A percentile compares a stretch with the other conserved stretches of the same genome.
Evolutionary conservation across 2,113 vertebrate genomes (phyloP).

Genomic region (Oncorhynchus nerka): DNA sequence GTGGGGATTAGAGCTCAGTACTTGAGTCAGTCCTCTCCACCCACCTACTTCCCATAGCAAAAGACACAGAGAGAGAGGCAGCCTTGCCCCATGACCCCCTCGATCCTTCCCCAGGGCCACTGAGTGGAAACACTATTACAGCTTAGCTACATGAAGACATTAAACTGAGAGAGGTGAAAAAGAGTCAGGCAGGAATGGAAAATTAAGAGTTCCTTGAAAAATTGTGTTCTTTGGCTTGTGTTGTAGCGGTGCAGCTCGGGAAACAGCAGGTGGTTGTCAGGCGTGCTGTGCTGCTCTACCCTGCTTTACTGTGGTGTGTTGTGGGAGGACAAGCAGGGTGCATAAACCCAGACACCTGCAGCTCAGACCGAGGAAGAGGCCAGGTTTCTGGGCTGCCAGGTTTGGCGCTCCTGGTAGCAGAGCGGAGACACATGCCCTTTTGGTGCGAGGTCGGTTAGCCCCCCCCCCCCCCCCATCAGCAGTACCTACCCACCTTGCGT

Average conservation of each 20-base stretch:
- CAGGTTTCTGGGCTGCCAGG: conserved; percentile 27
- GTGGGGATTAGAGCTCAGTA: conserved; percentile 18
- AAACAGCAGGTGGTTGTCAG: neutral
- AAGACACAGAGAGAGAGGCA: conserved; percentile 45
- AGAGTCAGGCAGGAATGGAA: neutral
- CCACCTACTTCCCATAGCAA: conserved; percentile 58
- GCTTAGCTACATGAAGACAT: conserved; percentile 34
- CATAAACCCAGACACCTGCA: conserved; percentile 20
- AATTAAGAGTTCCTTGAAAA: neutral
- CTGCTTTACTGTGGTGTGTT: neutral
- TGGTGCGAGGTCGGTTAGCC: neutral
- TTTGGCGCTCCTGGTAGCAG: conserved; percentile 7
- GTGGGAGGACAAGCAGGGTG: neutral
- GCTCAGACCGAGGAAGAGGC: conserved; percentile 20
- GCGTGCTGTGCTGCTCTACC: neutral
- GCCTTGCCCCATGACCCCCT: conserved; percentile 28
- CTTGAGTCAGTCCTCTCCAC: conserved; percentile 42
- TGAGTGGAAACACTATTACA: conserved; percentile 30
- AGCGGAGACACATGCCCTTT: conserved; percentile 1
- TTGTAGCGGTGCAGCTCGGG: neutral
- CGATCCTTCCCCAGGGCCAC: conserved; percentile 36
- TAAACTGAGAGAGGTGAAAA: conserved; percentile 15
- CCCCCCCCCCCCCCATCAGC: neutral
- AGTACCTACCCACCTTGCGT: neutral
- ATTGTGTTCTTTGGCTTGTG: neutral